Conservation (phyloP, 2,113 vertebrate genomes). For the Saguinus midas region DNA sequence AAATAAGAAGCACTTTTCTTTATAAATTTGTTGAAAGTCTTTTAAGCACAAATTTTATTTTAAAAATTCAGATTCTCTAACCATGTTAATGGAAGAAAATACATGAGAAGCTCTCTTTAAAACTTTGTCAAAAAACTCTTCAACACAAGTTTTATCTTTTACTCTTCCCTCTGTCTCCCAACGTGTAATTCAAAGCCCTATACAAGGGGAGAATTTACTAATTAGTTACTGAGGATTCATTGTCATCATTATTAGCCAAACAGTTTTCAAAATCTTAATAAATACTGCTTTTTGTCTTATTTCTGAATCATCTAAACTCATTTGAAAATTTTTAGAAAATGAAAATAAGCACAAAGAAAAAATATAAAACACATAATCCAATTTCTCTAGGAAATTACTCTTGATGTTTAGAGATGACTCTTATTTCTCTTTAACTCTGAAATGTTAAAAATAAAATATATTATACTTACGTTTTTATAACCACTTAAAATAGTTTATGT, state of each 20-base stretch:
- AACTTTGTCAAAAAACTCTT: not conserved
- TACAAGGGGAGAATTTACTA: not conserved
- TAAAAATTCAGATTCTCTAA: not conserved
- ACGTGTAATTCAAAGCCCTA: not conserved
- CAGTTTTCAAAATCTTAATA: not conserved
- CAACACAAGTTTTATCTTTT: not conserved
- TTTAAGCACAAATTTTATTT: not conserved
- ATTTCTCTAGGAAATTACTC: not conserved
- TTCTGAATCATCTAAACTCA: not conserved
- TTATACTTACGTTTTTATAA: not conserved
- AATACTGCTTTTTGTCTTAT: not conserved
- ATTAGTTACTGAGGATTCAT: not conserved
- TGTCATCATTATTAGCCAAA: not conserved
- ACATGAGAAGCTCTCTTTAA: not conserved
- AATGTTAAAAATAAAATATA: not conserved
- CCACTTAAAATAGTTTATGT: not conserved
- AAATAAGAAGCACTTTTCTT: not conserved
- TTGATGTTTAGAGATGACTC: not conserved
- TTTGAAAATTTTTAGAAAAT: not conserved
- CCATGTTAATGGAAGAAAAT: not conserved
- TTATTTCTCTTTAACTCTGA: not conserved
- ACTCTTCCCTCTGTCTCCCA: not conserved
- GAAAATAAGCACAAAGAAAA: constrained; percentile 2
- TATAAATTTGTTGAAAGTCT: not conserved
- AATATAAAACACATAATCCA: not conserved